Base-by-base conservation (phyloP, 2,888 invertebrate species). In the Sussaba pulchella region DNA sequence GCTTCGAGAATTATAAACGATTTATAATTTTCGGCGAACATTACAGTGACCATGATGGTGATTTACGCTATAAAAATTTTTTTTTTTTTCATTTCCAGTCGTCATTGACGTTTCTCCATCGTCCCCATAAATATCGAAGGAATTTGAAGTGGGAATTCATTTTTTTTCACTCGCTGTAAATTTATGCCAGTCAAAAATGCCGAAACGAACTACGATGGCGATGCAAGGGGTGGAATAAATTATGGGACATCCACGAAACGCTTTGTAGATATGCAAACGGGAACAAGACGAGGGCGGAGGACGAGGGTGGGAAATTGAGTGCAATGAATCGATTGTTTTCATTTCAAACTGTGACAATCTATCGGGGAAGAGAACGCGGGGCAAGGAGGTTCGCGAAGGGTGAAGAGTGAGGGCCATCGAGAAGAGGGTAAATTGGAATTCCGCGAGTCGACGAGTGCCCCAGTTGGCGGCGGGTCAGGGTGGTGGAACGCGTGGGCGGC, bases 281-380 rank as follows among this genome's bases (percentile, higher is more conserved):
- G 9, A 24, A 52, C 52, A 52, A 52, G 24, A 24, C 14, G 3
- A 31, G 9, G 57, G 57, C 61, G 77, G 43, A 57, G 17, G 54
- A 47, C 41, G 61, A 72, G 81, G 54, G 63, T 64, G 74, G 36
- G 66, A 66, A 63, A 79, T 82, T 79, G 83, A 83, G 86, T 82
- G 87, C 85, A 86, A 88, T 89, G 88, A 89, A 89, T 89, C 86
- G 88, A 84, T 86, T 86, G 88, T 88, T 90, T 89, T 89, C 87
- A 88, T 87, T 91, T 90, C 87, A 88, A 87, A 86, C 77, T 72
- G 78, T 72, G 75, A 79, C 78, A 75, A 79, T 81, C 83, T 76
- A 76, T 70, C 54, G 67, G 39, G 4, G 19, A 36, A 57, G 72
- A 82, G 50, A 67, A 26, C 39, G 47, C 50, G 82, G 82, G 80